Conservation (phyloP, 1,140 invertebrate species). For the Psix sp. region DNA sequence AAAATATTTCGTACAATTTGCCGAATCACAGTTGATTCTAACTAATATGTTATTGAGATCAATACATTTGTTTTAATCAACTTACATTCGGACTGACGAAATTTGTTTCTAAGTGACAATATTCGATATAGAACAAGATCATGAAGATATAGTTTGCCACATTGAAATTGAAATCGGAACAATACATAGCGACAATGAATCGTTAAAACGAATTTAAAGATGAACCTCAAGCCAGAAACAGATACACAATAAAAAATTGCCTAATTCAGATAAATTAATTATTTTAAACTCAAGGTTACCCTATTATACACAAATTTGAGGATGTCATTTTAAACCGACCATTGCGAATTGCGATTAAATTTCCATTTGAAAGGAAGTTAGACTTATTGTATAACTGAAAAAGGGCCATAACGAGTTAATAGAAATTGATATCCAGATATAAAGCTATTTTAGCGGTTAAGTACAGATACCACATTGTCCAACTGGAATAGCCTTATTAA, state of each 20-base stretch:
- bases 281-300: slow-evolving; percentile 23
- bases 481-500: no score
- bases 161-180: slow-evolving; percentile 13
- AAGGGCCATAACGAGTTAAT: slow-evolving; percentile 23
- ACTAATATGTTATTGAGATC: no score
- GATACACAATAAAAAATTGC: slow-evolving; percentile 45
- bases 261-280: slow-evolving; percentile 29
- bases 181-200: slow-evolving; percentile 40
- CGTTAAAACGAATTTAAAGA: slow-evolving; percentile 43
- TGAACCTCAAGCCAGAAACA: slow-evolving; percentile 26
- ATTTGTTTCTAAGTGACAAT: no score
- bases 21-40: no score
- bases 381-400: slow-evolving; percentile 16
- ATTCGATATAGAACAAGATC: no score
- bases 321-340: no score
- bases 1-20: no score
- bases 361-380: neutral
- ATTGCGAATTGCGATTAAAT: slow-evolving; percentile 2
- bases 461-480: no score
- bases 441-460: no score
- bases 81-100: no score
- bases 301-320: neutral
- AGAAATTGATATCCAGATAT: slow-evolving; percentile 2
- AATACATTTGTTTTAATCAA: no score
- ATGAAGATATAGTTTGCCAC: no score